Evolutionary conservation across 2,888 invertebrate species (phyloP), one percentile per base, ranked within the genome.

Genomic region (Idaea dimidiata): DNA sequence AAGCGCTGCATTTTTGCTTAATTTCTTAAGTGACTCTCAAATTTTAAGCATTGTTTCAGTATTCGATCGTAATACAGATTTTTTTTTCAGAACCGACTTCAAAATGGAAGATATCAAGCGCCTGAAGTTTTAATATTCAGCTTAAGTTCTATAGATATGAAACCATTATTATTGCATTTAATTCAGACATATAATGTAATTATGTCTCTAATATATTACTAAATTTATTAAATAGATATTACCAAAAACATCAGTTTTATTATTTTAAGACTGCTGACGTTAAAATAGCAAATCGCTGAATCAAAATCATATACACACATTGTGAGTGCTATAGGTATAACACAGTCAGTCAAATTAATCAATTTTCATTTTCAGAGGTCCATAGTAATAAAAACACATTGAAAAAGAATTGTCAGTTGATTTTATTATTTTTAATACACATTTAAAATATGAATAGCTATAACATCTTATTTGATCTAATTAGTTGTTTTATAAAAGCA

Each of bases 21-120:
- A n/a, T n/a, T n/a, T n/a, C n/a, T n/a, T n/a, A n/a, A n/a, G n/a
- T n/a, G n/a, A n/a, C n/a, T n/a, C n/a, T n/a, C n/a, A n/a, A n/a
- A n/a, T n/a, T n/a, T n/a, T n/a, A n/a, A n/a, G n/a, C n/a, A n/a
- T n/a, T n/a, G n/a, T n/a, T n/a, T n/a, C n/a, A n/a, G n/a, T n/a
- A n/a, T n/a, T n/a, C n/a, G n/a, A n/a, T n/a, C n/a, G n/a, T n/a
- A n/a, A n/a, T n/a, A n/a, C n/a, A n/a, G n/a, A 16, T 73, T 68
- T 68, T 71, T 65, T 67, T 82, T 84, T 57, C 88, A 96, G 97
- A 76, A 94, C 93, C 59, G 98, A 98, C 88, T 96, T 98, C 84
- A 95, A 96, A 73, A 93, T 95, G 73, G 98, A 98, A 75, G 98
- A 98, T 67, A 97, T 98, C 73, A 96, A 96, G 81, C 94, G 91